Percentiles rank a stretch among this genome's conserved stretches.
These are phyloP conservation scores for Pyrocoelia pectoralis DNA, from an alignment of 2,888 invertebrate species.

Conservation along the genomic window DNA sequence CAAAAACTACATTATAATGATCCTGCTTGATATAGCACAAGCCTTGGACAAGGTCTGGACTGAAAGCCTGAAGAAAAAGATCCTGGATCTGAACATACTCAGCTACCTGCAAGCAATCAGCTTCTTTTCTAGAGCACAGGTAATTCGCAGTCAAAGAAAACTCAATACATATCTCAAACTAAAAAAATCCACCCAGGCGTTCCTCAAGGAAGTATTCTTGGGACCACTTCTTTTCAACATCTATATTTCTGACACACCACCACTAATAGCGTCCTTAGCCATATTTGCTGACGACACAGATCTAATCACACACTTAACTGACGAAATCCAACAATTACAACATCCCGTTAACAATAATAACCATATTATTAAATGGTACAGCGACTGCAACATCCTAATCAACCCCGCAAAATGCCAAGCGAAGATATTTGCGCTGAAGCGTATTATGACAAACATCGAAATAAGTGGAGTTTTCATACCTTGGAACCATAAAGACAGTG, in stretches of 20 bases:
- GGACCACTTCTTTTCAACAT: not conserved
- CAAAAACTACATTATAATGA: not conserved
- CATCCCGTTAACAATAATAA: not conserved
- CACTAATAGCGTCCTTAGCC: not conserved
- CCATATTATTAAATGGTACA: constrained; percentile 1
- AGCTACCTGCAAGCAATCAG: not conserved
- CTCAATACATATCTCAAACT: not conserved
- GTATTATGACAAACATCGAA: no score
- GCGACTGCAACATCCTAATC: no score
- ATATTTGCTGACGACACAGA: no score
- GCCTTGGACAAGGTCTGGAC: no score
- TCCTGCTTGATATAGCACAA: no score
- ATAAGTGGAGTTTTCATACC: not conserved
- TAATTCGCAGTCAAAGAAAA: not conserved
- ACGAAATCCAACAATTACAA: not conserved
- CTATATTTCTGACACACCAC: not conserved
- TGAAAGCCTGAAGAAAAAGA: no score
- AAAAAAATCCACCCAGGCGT: not conserved
- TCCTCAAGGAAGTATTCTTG: not conserved
- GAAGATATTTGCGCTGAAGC: no score
- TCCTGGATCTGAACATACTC: no score
- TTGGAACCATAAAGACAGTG: not conserved
- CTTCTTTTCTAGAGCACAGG: not conserved
- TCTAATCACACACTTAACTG: not conserved
- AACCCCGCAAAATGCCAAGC: no score